A percentile compares a stretch with the other conserved stretches of the same genome.
Conservation (phyloP, 2,888 invertebrate species). For the Eupithecia abbreviata region DNA sequence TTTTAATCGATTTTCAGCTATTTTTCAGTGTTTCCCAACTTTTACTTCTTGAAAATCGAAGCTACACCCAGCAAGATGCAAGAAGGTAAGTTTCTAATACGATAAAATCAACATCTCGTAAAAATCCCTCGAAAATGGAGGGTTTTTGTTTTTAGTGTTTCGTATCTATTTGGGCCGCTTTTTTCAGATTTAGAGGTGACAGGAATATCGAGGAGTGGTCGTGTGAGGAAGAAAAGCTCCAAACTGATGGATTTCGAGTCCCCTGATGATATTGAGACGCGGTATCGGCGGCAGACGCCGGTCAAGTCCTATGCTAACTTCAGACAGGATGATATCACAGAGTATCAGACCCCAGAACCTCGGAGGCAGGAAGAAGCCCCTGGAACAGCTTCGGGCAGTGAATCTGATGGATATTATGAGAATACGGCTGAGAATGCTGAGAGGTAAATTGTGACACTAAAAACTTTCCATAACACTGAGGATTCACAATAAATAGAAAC, state of each 20-base stretch:
- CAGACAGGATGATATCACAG: slow-evolving; percentile 63
- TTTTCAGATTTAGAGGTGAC: slow-evolving; percentile 89
- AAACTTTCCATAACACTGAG: background rate
- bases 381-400: slow-evolving; percentile 73
- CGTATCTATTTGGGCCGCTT: slow-evolving; percentile 3
- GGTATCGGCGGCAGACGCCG: slow-evolving; percentile 75
- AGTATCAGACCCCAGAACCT: slow-evolving; percentile 57
- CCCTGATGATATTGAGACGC: slow-evolving; percentile 91
- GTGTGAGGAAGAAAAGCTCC: slow-evolving; percentile 96
- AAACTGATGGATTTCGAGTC: slow-evolving; percentile 97
- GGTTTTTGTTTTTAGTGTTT: slow-evolving; percentile 1
- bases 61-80: slow-evolving; percentile 45
- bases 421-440: slow-evolving; percentile 75
- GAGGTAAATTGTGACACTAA: slow-evolving; percentile 62
- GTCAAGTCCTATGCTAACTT: slow-evolving; percentile 62
- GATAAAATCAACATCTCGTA: slow-evolving; percentile 7
- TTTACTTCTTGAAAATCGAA: slow-evolving; percentile 6
- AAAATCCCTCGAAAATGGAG: background rate
- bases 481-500: too few relatives aligned
- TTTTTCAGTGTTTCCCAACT: background rate
- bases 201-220: slow-evolving; percentile 94
- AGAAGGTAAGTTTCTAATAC: slow-evolving; percentile 47
- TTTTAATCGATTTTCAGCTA: slow-evolving; percentile 3
- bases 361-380: slow-evolving; percentile 63
- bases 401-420: slow-evolving; percentile 75